Base-by-base conservation (phyloP, 2,113 vertebrate species). In the Periophthalmodon schlosseri region DNA sequence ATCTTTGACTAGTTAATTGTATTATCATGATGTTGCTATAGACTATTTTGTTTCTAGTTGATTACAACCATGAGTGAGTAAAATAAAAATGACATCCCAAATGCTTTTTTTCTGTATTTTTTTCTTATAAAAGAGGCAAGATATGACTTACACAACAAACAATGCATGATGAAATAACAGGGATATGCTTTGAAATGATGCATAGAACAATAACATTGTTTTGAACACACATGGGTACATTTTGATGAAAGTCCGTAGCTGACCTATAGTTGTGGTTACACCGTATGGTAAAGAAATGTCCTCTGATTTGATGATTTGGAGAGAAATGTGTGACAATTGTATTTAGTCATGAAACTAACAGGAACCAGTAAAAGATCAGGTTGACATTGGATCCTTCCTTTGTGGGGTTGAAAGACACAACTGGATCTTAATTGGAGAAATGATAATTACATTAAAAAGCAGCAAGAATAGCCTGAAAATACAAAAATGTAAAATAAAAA, bases 311-410 rank as follows among this genome's bases (percentile, higher is more conserved):
- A 68, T 87, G 84, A 75, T 84, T 87, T 36, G 39, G 63, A 52
- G 84, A 86, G 93, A 95, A 95, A 95, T 95, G 94, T 95, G 86
- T 83, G 91, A 95, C 93, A 54, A 89, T 89, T 86, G 70, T 28
- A 73, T 76, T 74, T 54, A 72, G 75, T 77, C 24, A 13, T 91
- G 89, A 93, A 91, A 93, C 91, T 82, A 84, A 77, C 82, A 79
- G 74, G 85, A 78, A 88, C 84, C 73, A 72, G 79, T 50, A 79
- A 69, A 82, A 57, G 68, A 85, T 73, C 81, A 84, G 83, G 52
- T 69, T 73, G 72, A 76, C 72, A n/a, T 49, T 84, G 60, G 85
- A 79, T 77, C 78, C 75, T 74, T 70, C 11, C 24, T 60, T 33
- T 39, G 20, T 49, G 80, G 64, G 33, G 75, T 52, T 74, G 64